Evolutionary conservation across 2,888 invertebrate genomes (phyloP), one percentile per base, ranked within the genome.

Genomic region (Euclidia mi): DNA sequence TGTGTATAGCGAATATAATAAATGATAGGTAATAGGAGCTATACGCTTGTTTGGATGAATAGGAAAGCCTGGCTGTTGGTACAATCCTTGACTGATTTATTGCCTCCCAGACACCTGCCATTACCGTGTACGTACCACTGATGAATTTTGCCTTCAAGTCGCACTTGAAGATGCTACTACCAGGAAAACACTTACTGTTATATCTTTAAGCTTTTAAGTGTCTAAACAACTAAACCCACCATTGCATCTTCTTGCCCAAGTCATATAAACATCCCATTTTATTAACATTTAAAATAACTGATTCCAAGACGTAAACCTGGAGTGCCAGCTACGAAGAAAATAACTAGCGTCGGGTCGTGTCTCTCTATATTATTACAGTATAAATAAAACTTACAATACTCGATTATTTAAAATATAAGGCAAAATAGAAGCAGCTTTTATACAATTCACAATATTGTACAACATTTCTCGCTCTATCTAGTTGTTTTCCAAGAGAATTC

Each of bases 121-220:
- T 92, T 90, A 91, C 84, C 79, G 78, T 80, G 85, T 90, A 89
- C 88, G 78, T 76, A 73, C 78, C 48, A 72, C 84, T 85, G 85
- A 87, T 88, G 84, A 83, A 85, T 88, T 81, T 77, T 76, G 71
- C 82, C 78, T 78, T 40, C 49, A 61, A 66, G 53, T 71, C 74
- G 61, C 50, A 55, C 51, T 63, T 56, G 60, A 53, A 57, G 53
- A 52, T 61, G 59, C 45, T 59, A 56, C 53, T 56, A 63, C 47
- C 46, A 45, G 31, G 52, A 41, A 70, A 53, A 51, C 35, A 56
- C 40, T 29, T 18, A 14, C 31, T 12, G 17, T 14, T 53, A 17
- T 55, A 20, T 57, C 48, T 65, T 51, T 65, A 56, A 40, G 42
- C 53, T 56, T 59, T 56, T 34, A 53, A 52, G 47, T 35, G 37